phyloP scores from a whole-genome alignment of 2,113 vertebrate species.

The Parus major region DNA sequence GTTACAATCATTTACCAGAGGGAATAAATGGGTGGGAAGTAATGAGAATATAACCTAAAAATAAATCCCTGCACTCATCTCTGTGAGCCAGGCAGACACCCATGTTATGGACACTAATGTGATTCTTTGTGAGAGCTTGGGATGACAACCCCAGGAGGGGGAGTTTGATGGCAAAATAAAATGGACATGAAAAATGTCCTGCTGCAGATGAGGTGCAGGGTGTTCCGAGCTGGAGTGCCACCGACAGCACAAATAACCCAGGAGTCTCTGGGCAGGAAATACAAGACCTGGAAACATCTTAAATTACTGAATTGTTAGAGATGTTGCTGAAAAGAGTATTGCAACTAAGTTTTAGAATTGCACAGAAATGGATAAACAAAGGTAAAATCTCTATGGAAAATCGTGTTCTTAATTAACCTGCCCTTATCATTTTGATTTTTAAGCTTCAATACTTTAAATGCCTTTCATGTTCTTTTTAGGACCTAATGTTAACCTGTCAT shows the following conservation, averaged over 20 bases:
- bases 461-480: neutral
- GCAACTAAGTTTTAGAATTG: neutral
- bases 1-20: neutral
- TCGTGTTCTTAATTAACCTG: neutral
- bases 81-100: neutral
- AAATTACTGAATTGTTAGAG: neutral
- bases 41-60: constrained; percentile 29
- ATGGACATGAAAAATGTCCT: neutral
- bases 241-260: neutral
- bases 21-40: neutral
- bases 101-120: neutral
- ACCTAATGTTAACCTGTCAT: neutral
- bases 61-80: neutral
- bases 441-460: neutral
- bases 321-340: neutral
- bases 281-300: neutral
- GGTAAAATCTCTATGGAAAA: neutral
- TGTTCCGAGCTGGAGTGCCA: neutral
- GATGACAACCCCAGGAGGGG: neutral
- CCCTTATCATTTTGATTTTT: neutral
- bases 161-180: neutral
- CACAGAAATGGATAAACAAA: neutral
- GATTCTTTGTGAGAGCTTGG: constrained; percentile 6
- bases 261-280: neutral
- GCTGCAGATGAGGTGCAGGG: neutral